Conservation (phyloP, 1,140 invertebrate genomes). For the Stenopsyche tienmushanensis region DNA sequence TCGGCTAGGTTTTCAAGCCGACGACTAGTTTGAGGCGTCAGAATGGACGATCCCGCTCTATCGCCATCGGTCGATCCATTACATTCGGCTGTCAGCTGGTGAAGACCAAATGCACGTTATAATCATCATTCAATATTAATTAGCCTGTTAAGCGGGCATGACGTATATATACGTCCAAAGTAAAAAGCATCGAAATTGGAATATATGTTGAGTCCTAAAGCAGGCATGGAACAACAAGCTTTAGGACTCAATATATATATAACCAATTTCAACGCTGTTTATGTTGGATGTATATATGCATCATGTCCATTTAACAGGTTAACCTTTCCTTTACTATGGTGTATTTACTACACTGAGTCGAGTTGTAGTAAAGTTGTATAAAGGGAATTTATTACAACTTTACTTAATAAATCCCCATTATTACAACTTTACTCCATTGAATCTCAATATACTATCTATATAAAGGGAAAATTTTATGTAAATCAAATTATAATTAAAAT, state of each 20-base stretch:
- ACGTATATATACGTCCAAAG: too few species aligned
- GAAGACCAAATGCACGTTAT: background rate
- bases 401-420: background rate
- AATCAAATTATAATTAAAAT: constrained; percentile 1
- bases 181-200: background rate
- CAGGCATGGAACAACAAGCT: too few species aligned
- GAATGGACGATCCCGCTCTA: constrained; percentile 41
- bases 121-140: background rate
- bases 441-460: background rate
- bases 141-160: too few species aligned
- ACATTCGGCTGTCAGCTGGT: background rate
- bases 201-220: too few species aligned
- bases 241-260: constrained; percentile 1
- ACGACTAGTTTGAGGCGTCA: constrained; percentile 53
- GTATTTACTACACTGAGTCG: too few species aligned
- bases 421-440: background rate
- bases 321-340: too few species aligned
- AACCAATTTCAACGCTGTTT: too few species aligned
- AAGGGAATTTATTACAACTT: too few species aligned
- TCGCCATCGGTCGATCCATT: background rate
- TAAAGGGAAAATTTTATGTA: background rate
- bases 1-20: constrained; percentile 51
- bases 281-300: too few species aligned
- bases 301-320: too few species aligned
- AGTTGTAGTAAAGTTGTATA: too few species aligned